Conservation (phyloP, 2,888 invertebrate genomes). For the Hemaris fuciformis region DNA sequence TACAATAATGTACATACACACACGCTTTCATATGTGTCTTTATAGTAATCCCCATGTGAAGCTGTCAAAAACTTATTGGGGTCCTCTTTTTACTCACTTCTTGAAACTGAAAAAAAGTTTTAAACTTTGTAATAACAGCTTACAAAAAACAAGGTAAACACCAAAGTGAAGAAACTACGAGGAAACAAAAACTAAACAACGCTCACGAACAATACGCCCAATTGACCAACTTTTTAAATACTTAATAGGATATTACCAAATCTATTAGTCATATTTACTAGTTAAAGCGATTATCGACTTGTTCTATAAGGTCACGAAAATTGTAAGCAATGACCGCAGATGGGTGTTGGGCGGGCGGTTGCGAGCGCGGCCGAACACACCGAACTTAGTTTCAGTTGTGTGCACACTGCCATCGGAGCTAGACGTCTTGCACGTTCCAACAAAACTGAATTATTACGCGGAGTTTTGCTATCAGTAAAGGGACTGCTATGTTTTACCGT, state of each 20-base stretch:
- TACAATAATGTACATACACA: not conserved
- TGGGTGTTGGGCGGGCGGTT: slow-evolving; percentile 59
- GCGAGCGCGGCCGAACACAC: slow-evolving; percentile 43
- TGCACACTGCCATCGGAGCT: slow-evolving; percentile 39
- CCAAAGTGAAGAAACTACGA: not conserved
- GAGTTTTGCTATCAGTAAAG: slow-evolving; percentile 32
- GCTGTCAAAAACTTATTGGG: not conserved
- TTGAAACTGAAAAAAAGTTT: not conserved
- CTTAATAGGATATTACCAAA: slow-evolving; percentile 22
- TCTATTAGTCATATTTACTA: slow-evolving; percentile 39
- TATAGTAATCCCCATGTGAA: not conserved
- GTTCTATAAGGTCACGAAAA: slow-evolving; percentile 68
- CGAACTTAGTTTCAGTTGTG: slow-evolving; percentile 55
- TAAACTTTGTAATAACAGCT: not conserved
- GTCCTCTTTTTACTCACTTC: not conserved
- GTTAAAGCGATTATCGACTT: slow-evolving; percentile 59
- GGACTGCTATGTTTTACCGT: slow-evolving; percentile 34
- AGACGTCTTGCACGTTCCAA: slow-evolving; percentile 42
- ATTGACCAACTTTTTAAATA: not conserved
- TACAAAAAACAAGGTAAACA: not conserved
- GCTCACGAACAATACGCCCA: not conserved
- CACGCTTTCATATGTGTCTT: not conserved
- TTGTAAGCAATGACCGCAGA: slow-evolving; percentile 62
- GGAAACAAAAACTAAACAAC: not conserved
- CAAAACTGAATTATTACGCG: slow-evolving; percentile 34